Evolutionary conservation across 1,140 invertebrate genomes (phyloP).

Genomic region (Saccostrea glomerata): DNA sequence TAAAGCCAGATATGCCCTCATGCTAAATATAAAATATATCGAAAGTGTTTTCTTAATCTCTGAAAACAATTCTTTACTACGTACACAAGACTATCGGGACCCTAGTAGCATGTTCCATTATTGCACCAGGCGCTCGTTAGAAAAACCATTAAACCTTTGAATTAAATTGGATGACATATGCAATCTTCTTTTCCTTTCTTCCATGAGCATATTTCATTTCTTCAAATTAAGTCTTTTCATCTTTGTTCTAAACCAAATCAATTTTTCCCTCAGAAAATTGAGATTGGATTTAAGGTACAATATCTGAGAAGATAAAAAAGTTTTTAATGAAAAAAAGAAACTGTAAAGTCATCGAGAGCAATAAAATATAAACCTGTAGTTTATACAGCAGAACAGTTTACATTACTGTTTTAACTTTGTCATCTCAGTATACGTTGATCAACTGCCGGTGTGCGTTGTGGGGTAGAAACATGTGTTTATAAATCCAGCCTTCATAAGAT

Average conservation of each 20-base stretch:
- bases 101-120: background rate
- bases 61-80: background rate
- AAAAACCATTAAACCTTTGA: background rate
- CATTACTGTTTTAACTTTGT: background rate
- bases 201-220: conserved; percentile 9
- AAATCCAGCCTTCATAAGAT: background rate
- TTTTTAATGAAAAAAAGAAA: background rate
- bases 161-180: conserved; percentile 15
- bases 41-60: background rate
- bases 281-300: background rate
- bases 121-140: background rate
- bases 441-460: background rate
- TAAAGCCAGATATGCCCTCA: background rate
- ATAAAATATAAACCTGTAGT: background rate
- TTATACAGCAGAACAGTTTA: background rate
- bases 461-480: background rate
- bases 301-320: background rate
- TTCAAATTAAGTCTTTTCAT: background rate
- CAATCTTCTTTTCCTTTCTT: background rate
- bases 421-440: background rate
- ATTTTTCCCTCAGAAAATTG: background rate
- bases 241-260: background rate
- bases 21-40: background rate
- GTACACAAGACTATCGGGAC: background rate
- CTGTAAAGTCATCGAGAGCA: background rate